These are phyloP conservation scores for Ennomos quercinarius DNA, from an alignment of 2,888 invertebrate genomes.

Conservation along the genomic window DNA sequence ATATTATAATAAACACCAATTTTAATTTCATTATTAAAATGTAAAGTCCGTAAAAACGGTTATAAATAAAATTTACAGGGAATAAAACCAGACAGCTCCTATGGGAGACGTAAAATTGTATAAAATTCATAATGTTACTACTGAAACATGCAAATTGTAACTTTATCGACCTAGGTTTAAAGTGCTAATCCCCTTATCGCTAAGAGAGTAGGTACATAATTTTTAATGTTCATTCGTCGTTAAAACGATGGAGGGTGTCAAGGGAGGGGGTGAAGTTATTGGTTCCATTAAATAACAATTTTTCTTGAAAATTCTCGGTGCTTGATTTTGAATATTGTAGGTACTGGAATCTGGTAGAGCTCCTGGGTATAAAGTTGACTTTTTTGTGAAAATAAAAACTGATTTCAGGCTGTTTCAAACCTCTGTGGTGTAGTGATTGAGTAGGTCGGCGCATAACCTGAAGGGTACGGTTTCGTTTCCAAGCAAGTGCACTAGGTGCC, in stretches of 20 bases:
- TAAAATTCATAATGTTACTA: slow-evolving; percentile 20
- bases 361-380: background rate
- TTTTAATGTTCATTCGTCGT: slow-evolving; percentile 33
- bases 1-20: too few species aligned
- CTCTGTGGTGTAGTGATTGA: too few species aligned
- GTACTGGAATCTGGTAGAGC: background rate
- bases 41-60: slow-evolving; percentile 8
- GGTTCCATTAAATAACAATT: slow-evolving; percentile 61
- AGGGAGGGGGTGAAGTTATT: slow-evolving; percentile 49
- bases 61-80: slow-evolving; percentile 26
- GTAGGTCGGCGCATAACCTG: too few species aligned
- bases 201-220: slow-evolving; percentile 14
- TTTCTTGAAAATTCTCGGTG: slow-evolving; percentile 40
- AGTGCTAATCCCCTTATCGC: background rate
- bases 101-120: slow-evolving; percentile 17
- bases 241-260: slow-evolving; percentile 30
- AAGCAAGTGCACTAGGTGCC: too few species aligned
- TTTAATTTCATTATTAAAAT: background rate
- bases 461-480: too few species aligned
- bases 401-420: too few species aligned
- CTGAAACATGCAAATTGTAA: slow-evolving; percentile 6
- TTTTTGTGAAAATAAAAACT: background rate
- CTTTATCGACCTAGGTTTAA: slow-evolving; percentile 1
- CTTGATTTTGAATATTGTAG: slow-evolving; percentile 33
- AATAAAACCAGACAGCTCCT: slow-evolving; percentile 27